phyloP scores from a whole-genome alignment of 2,797 vertebrate species.

The Chelonia mydas region DNA sequence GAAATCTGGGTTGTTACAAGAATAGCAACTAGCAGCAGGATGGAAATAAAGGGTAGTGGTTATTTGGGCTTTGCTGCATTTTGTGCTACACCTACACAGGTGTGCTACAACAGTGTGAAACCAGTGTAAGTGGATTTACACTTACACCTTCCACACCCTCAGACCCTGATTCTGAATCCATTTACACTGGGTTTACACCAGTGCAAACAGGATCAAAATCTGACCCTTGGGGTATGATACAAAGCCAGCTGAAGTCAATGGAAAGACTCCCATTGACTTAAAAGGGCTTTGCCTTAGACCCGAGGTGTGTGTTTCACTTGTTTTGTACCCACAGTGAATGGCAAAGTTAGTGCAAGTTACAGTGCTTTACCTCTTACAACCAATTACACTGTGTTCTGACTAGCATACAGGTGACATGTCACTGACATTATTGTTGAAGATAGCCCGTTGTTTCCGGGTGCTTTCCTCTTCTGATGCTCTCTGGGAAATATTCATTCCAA shows the following conservation, averaged over 20 bases:
- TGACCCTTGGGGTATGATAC: neutral
- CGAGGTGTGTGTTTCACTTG: neutral
- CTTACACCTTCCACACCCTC: neutral
- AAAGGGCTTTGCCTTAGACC: neutral
- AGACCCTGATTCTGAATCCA: neutral
- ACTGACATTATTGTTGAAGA: neutral
- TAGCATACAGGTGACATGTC: neutral
- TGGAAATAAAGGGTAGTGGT: neutral
- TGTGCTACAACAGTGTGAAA: too few relatives aligned
- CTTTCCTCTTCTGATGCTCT: neutral
- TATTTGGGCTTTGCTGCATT: neutral
- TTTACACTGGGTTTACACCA: neutral
- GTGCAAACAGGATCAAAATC: neutral
- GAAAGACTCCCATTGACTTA: neutral
- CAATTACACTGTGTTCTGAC: neutral
- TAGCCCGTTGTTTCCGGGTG: neutral
- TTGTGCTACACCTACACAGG: neutral
- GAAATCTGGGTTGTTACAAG: neutral
- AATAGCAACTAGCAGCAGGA: neutral
- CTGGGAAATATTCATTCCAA: neutral
- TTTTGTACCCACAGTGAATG: neutral
- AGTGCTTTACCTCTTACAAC: neutral
- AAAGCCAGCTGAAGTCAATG: accelerated
- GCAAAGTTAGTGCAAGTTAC: neutral
- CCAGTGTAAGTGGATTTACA: too few relatives aligned